Conservation (phyloP, 2,888 invertebrate genomes). For the Zele albiditarsus region DNA sequence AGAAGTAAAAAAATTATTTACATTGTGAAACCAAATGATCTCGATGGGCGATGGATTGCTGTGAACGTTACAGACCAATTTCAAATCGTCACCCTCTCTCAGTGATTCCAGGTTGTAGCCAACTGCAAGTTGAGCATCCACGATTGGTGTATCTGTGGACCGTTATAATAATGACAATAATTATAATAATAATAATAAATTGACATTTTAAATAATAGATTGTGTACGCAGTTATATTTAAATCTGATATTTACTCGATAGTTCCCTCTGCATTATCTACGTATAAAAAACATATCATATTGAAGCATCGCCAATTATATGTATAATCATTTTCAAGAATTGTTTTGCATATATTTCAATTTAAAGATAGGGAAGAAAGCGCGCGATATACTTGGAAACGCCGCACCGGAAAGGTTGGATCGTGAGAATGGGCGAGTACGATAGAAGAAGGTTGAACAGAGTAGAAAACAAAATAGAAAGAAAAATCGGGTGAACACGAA, state of each 20-base stretch:
- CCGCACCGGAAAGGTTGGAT: constrained; percentile 41
- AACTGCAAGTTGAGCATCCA: constrained; percentile 79
- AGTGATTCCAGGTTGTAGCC: constrained; percentile 79
- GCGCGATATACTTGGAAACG: not conserved
- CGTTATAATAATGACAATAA: constrained; percentile 52
- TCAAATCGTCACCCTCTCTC: constrained; percentile 85
- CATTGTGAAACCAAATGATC: constrained; percentile 88
- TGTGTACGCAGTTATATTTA: too few species aligned
- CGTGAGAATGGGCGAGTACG: constrained; percentile 24
- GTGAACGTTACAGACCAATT: constrained; percentile 84
- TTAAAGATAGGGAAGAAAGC: not conserved
- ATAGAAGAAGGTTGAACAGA: constrained; percentile 22
- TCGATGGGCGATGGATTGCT: constrained; percentile 84
- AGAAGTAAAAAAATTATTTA: constrained; percentile 73
- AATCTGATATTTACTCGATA: not conserved
- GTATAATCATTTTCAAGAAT: not conserved
- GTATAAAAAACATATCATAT: not conserved
- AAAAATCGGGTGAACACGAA: constrained; percentile 48
- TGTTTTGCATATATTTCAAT: not conserved
- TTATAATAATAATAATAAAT: not conserved
- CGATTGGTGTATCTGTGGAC: constrained; percentile 85
- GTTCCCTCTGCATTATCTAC: not conserved
- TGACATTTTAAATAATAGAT: constrained; percentile 2
- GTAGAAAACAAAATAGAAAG: constrained; percentile 41
- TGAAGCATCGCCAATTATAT: not conserved